Conservation (phyloP, 2,113 vertebrate genomes). For the Sceloporus undulatus region DNA sequence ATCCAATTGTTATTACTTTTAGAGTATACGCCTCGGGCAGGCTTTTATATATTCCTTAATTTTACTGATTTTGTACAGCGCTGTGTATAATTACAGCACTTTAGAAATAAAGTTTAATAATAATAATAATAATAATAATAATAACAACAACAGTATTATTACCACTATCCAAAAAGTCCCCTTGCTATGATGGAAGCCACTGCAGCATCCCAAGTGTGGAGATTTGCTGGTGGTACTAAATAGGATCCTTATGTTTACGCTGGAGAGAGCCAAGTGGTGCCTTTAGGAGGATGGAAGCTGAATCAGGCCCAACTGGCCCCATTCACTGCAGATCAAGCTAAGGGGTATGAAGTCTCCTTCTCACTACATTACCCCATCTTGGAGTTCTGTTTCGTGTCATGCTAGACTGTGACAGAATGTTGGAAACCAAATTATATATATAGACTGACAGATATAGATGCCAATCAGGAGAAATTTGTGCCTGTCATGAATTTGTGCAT, state of each 20-base stretch:
- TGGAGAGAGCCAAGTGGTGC: background rate
- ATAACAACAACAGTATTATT: too few species aligned
- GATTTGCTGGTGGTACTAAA: background rate
- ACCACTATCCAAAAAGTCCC: too few species aligned
- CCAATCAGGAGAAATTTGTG: background rate
- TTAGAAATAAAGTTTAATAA: too few species aligned
- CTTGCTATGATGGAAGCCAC: background rate
- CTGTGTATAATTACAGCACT: too few species aligned
- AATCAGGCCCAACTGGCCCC: background rate
- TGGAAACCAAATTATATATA: background rate
- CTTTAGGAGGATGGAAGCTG: background rate
- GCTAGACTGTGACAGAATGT: constrained; percentile 13
- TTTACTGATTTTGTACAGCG: too few species aligned
- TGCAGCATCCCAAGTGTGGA: background rate
- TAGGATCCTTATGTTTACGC: background rate
- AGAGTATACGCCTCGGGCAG: too few species aligned
- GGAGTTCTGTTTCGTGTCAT: background rate
- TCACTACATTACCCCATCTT: background rate
- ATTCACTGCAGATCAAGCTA: background rate
- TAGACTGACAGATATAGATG: constrained; percentile 7
- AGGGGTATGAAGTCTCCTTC: background rate
- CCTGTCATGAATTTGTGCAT: background rate
- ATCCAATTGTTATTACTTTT: too few species aligned
- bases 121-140: too few species aligned
- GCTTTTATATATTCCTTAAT: too few species aligned